A percentile compares a stretch with the other conserved stretches of the same genome.
Conservation (phyloP, 2,113 vertebrate genomes). For the Rhinolophus sinicus region DNA sequence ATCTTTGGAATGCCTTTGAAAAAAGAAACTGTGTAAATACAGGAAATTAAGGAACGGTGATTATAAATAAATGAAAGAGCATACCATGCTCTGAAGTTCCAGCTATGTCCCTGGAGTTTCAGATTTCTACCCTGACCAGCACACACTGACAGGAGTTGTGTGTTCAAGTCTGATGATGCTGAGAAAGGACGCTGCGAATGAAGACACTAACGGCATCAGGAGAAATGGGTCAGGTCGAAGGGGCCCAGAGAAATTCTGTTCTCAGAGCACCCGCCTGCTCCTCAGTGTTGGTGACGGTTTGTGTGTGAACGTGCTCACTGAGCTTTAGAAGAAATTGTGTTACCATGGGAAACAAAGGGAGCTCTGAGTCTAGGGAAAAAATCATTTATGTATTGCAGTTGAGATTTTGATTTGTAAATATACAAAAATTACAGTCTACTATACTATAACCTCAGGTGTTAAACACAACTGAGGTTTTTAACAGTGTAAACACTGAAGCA, state of each 20-base stretch:
- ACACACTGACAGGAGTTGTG: accelerated
- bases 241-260: neutral
- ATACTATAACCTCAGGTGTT: neutral
- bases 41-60: neutral
- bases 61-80: neutral
- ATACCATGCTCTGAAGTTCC: neutral
- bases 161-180: neutral
- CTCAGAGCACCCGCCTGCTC: neutral
- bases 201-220: neutral
- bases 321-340: neutral
- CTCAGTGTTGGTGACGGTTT: neutral
- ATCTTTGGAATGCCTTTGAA: neutral
- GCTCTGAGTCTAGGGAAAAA: neutral
- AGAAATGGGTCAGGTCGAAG: neutral
- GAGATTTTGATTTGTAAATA: neutral
- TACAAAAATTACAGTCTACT: too few species aligned
- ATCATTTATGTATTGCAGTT: neutral
- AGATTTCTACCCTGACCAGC: neutral
- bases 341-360: neutral
- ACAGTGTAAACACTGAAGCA: neutral
- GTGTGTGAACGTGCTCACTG: neutral
- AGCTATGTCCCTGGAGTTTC: accelerated
- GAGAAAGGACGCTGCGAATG: neutral
- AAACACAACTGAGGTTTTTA: neutral
- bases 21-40: neutral